Evolutionary conservation across 2,888 invertebrate species (phyloP).

Genomic region (Netelia virgata): DNA sequence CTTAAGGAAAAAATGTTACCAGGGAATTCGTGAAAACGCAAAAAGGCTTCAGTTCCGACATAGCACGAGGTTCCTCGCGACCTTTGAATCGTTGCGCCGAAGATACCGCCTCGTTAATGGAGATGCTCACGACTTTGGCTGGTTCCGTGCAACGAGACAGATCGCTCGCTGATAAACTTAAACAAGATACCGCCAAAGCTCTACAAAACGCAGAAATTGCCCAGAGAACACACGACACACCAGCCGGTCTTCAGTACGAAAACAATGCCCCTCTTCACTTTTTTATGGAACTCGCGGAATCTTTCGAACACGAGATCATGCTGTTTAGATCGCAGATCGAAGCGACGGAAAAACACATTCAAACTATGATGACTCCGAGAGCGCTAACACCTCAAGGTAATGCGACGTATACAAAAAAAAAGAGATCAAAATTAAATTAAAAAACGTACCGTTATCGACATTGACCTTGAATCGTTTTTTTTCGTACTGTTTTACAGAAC

Average conservation of each 20-base stretch:
- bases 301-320: conserved; percentile 90
- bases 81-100: conserved; percentile 88
- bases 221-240: conserved; percentile 91
- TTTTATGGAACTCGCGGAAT: conserved; percentile 89
- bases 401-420: conserved; percentile 34
- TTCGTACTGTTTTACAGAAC: conserved; percentile 86
- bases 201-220: conserved; percentile 92
- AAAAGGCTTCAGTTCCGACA: conserved; percentile 92
- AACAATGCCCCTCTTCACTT: conserved; percentile 90
- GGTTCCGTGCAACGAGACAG: conserved; percentile 88
- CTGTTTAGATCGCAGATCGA: conserved; percentile 90
- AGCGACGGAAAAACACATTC: conserved; percentile 90
- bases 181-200: conserved; percentile 90
- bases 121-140: conserved; percentile 87
- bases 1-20: conserved; percentile 28
- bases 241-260: conserved; percentile 91
- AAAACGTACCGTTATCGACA: neutral
- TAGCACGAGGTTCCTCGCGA: conserved; percentile 90
- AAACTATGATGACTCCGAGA: conserved; percentile 88
- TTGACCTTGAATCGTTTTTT: neutral
- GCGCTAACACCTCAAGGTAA: conserved; percentile 89
- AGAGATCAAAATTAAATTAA: neutral
- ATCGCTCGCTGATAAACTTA: conserved; percentile 88
- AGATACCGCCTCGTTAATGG: conserved; percentile 87
- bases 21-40: conserved; percentile 93